Conservation (phyloP, 2,888 invertebrate genomes). For the Melangyna quadrimaculata region DNA sequence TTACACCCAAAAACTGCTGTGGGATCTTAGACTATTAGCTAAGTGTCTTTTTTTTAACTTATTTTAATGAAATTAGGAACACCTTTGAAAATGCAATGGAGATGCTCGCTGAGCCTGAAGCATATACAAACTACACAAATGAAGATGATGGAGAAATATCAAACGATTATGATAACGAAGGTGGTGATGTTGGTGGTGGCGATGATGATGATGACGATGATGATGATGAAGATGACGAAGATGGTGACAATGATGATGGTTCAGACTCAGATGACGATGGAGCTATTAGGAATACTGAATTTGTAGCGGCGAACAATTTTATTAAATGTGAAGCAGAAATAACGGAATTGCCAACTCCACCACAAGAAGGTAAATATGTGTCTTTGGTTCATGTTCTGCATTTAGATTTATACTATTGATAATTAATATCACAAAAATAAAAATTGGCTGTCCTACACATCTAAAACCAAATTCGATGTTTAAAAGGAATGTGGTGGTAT, state of each 20-base stretch:
- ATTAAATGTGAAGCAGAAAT: constrained; percentile 75
- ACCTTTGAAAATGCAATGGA: constrained; percentile 30
- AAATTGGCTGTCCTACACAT: too few species aligned
- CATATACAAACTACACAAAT: constrained; percentile 24
- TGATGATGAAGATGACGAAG: neutral
- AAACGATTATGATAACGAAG: neutral
- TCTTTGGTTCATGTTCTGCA: neutral
- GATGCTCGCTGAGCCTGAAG: constrained; percentile 72
- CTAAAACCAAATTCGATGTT: too few species aligned
- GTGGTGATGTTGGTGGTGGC: neutral
- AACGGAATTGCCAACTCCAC: neutral
- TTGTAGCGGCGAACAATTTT: constrained; percentile 75
- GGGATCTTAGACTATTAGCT: too few species aligned
- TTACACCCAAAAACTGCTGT: too few species aligned
- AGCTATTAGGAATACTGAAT: constrained; percentile 5
- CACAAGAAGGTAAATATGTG: neutral
- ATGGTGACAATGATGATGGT: neutral
- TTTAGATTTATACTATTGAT: neutral
- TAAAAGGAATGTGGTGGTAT: too few species aligned
- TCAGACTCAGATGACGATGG: neutral
- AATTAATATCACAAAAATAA: neutral
- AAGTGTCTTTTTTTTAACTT: neutral
- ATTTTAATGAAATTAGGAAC: neutral
- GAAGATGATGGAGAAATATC: constrained; percentile 42
- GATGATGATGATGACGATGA: neutral